Evolutionary conservation across 2,797 vertebrate species (phyloP), one percentile per base, ranked within the genome.

Genomic region (Phataginus tricuspis): DNA sequence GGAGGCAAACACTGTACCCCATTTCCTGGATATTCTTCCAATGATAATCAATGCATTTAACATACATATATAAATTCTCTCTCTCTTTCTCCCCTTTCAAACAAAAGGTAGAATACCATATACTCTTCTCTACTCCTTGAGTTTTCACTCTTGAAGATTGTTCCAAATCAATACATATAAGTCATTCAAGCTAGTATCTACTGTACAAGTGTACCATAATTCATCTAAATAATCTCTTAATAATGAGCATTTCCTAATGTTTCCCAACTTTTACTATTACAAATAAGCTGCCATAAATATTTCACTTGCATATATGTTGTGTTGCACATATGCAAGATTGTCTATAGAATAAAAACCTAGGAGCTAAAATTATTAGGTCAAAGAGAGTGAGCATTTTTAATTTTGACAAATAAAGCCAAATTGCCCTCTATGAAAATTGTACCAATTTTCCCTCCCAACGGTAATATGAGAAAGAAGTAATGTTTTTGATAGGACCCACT

Each of bases 401-500:
- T 91, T 89, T 86, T 86, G 31, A 69, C 42, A 86, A 82, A 57
- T 75, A 53, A 11, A 94, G 75, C 21, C 27, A 49, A 80, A 91
- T 61, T 84, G 23, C 19, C 77, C 5, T 90, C 10, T 15, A 53
- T 12, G 84, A 75, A 78, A 78, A 14, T 57, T 71, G 9, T 59
- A 25, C 23, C 42, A 39, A 15, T 84, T 94, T 95, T 80, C 72
- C 68, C 16, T 86, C 29, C 53, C 61, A 77, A 51, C 3, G 59
- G 31, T 74, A 71, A 78, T 34, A 42, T 86, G 53, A 93, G 16
- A 91, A 49, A 4, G 39, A 80, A 93, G 18, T 49, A 59, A 37
- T 75, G 39, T 80, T 96, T 95, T 61, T 92, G 2, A 59, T 86
- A 78, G 59, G 13, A 75, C 9, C 49, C 42, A 90, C 53, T 93